Base-by-base conservation (phyloP, 2,888 invertebrate species). In the Troides oblongomaculatus region DNA sequence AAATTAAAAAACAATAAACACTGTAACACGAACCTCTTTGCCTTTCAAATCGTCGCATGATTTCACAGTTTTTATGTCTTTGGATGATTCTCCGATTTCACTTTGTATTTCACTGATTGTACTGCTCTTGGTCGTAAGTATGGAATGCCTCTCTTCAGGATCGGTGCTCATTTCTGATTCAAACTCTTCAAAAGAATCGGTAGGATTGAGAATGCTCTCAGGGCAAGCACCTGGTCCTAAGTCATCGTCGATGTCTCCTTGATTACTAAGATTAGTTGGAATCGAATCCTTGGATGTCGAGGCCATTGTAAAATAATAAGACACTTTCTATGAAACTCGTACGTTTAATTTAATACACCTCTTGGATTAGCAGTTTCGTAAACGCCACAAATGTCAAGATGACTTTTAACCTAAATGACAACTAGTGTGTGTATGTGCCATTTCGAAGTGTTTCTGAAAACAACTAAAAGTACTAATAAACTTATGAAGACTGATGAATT, bases 161-260 rank as follows among this genome's bases (percentile, higher is more conserved):
- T 94, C 94, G 14, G 94, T 93, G 78, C 93, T 94, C 93, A 95
- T 94, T 81, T 94, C 94, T 14, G 90, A 89, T 60, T 94, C 95
- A 77, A 95, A 94, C 76, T 96, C 95, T 75, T 96, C 95, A 77
- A 95, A 95, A 25, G 94, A 94, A 83, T 95, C 95, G 10, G 95
- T 95, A 1, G 96, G 94, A 66, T 96, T 94, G 58, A 97, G 88
- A 84, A 96, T 94, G 77, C 95, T 95, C 81, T 96, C 96, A 5
- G 82, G 79, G 74, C 92, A 92, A 46, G 91, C 91, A 6, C 92
- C 92, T 12, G 92, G 92, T 76, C 90, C 92, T 30, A 92, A 74
- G 46, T 87, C 88, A 73, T 83, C 82, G 17, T 84, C 73, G 14
- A 81, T 80, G 69, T 79, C 82, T 56, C 82, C 84, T 21, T 80